Evolutionary conservation across 2,888 invertebrate genomes (phyloP).

Genomic region (Metellina segmentata): DNA sequence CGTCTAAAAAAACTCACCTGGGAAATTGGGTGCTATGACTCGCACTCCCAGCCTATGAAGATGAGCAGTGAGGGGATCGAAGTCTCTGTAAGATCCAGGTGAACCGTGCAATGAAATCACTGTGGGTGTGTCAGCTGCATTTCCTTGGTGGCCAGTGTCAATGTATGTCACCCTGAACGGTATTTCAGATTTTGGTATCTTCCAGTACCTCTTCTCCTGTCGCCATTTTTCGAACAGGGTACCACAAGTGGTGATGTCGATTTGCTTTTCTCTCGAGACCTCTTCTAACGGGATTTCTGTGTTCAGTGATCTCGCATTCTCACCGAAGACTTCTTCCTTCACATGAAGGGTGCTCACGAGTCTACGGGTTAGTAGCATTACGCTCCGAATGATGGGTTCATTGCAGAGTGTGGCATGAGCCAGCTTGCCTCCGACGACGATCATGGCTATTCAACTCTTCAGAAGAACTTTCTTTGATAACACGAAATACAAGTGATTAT

Average conservation of each 20-base stretch:
- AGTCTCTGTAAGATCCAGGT: conserved; percentile 76
- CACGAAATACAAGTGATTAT: no score
- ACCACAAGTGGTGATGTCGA: conserved; percentile 69
- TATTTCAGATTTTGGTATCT: conserved; percentile 63
- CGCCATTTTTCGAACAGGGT: conserved; percentile 67
- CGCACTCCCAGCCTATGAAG: conserved; percentile 55
- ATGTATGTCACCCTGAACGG: conserved; percentile 68
- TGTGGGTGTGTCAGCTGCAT: conserved; percentile 4
- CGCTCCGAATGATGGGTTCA: neutral
- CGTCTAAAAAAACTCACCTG: conserved; percentile 51
- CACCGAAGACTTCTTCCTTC: neutral
- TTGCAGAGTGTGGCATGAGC: neutral
- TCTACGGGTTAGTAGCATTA: neutral
- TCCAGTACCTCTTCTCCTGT: conserved; percentile 54
- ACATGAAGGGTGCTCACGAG: neutral
- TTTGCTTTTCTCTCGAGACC: conserved; percentile 17
- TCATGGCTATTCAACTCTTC: neutral
- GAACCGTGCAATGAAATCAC: conserved; percentile 77
- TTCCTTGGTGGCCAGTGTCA: conserved; percentile 58
- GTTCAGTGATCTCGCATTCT: no score
- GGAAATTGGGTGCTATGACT: conserved; percentile 75
- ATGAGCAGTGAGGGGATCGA: conserved; percentile 58
- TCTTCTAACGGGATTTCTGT: neutral
- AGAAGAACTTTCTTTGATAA: no score
- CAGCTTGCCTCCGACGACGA: neutral